A percentile compares a stretch with the other conserved stretches of the same genome.
Conservation (phyloP, 2,797 vertebrate species). For the Ctenochaetus hawaiiensis region DNA sequence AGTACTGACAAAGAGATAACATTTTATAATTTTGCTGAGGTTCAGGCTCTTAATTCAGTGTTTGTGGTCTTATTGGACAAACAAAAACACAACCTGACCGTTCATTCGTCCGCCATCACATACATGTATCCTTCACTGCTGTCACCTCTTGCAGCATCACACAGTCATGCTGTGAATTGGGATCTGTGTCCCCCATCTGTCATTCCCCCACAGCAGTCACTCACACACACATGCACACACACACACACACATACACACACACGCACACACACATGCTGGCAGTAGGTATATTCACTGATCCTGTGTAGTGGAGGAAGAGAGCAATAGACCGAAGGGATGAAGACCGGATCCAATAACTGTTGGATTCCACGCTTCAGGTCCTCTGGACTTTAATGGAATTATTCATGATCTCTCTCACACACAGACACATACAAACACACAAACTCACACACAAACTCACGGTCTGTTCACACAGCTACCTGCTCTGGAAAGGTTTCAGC, state of each 20-base stretch:
- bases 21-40: not conserved
- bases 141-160: slow-evolving; percentile 58
- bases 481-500: slow-evolving; percentile 34
- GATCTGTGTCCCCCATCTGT: slow-evolving; percentile 65
- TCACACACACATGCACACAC: slow-evolving; percentile 13
- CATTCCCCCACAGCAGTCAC: slow-evolving; percentile 30
- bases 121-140: slow-evolving; percentile 26
- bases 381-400: slow-evolving; percentile 37
- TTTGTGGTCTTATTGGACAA: not conserved
- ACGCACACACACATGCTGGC: not conserved
- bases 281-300: slow-evolving; percentile 20
- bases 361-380: slow-evolving; percentile 55
- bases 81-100: slow-evolving; percentile 11
- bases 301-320: slow-evolving; percentile 22
- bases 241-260: not conserved
- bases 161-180: slow-evolving; percentile 54
- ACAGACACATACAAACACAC: slow-evolving; percentile 12
- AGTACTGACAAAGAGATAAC: no score
- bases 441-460: slow-evolving; percentile 10
- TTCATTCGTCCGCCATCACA: slow-evolving; percentile 11
- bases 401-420: slow-evolving; percentile 17
- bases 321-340: slow-evolving; percentile 32
- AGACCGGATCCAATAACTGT: slow-evolving; percentile 58
- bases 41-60: not conserved
- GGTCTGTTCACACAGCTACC: slow-evolving; percentile 10